Evolutionary conservation across 1,140 invertebrate genomes (phyloP).

Genomic region (Colletes latitarsis): DNA sequence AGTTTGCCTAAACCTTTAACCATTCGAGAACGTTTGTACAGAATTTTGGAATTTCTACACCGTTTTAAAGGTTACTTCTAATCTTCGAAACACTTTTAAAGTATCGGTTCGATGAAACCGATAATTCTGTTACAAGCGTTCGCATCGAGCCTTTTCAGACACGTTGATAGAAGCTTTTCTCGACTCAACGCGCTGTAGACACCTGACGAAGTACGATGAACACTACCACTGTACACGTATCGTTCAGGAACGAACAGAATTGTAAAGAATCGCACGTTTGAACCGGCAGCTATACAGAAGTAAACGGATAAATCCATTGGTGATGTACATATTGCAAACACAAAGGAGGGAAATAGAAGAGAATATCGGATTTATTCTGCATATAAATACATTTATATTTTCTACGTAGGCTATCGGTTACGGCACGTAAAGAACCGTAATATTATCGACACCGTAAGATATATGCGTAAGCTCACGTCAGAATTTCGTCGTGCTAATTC

Average conservation of each 20-base stretch:
- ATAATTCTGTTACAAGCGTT: no score
- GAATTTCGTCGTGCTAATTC: slow-evolving; percentile 28
- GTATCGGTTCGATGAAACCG: no score
- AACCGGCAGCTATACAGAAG: background rate
- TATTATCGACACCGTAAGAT: slow-evolving; percentile 22
- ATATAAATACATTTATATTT: slow-evolving; percentile 63
- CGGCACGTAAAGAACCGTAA: slow-evolving; percentile 22
- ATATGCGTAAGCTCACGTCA: slow-evolving; percentile 3
- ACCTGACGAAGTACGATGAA: no score
- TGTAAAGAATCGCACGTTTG: background rate
- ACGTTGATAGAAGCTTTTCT: background rate
- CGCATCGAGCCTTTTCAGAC: background rate
- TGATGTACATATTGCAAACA: slow-evolving; percentile 14
- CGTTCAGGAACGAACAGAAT: background rate
- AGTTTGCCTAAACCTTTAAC: no score
- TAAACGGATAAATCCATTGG: background rate
- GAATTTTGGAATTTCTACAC: no score
- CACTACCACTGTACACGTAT: background rate
- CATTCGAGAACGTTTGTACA: no score
- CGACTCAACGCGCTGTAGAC: background rate
- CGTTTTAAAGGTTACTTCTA: no score
- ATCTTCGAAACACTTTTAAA: no score
- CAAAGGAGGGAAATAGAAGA: slow-evolving; percentile 4
- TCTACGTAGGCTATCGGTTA: slow-evolving; percentile 56
- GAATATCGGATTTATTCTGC: slow-evolving; percentile 29